Evolutionary conservation across 1,140 invertebrate genomes (phyloP).

Genomic region (Brachionus asplanchnoidis): DNA sequence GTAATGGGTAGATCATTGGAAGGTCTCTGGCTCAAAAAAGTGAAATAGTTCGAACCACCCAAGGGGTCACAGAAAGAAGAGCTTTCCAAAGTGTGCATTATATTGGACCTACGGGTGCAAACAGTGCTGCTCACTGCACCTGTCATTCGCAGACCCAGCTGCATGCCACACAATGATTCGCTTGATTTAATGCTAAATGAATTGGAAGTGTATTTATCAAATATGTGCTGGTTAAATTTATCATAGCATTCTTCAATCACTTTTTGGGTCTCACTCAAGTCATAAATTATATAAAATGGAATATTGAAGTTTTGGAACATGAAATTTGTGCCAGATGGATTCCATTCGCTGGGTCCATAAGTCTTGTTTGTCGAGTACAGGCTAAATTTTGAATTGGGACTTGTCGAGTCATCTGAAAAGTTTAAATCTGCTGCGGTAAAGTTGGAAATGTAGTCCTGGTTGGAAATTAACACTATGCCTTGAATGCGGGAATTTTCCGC

Average conservation of each 20-base stretch:
- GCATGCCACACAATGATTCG: conserved; percentile 26
- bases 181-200: neutral
- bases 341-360: neutral
- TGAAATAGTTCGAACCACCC: conserved; percentile 35
- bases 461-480: neutral
- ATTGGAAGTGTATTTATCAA: neutral
- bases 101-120: conserved; percentile 18
- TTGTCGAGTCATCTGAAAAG: conserved; percentile 22
- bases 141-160: neutral
- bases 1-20: neutral
- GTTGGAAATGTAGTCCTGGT: neutral
- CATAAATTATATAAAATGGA: conserved; percentile 23
- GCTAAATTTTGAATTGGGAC: conserved; percentile 21
- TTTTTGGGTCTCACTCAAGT: neutral
- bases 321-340: neutral
- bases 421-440: neutral
- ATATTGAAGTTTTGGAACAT: conserved; percentile 38
- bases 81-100: conserved; percentile 35
- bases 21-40: conserved; percentile 38
- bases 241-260: conserved; percentile 16
- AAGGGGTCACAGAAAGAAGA: conserved; percentile 35
- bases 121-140: conserved; percentile 23
- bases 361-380: neutral
- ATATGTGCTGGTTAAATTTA: conserved; percentile 30
- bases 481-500: neutral